These are phyloP conservation scores for Empis livida DNA, from an alignment of 2,888 invertebrate genomes.

Conservation along the genomic window DNA sequence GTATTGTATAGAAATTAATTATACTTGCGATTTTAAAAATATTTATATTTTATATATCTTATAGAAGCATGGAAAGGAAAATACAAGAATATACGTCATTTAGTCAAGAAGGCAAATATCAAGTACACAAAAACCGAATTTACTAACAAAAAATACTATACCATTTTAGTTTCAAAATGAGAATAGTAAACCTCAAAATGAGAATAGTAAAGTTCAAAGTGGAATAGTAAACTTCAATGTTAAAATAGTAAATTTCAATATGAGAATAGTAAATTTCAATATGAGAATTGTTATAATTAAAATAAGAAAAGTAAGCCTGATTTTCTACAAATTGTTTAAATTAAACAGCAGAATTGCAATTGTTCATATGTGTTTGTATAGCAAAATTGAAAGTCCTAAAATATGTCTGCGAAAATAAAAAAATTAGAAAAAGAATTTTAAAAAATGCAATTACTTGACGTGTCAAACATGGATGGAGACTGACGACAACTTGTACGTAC, in stretches of 20 bases:
- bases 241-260: too few species aligned
- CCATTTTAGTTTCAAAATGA: neutral
- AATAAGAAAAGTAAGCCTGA: neutral
- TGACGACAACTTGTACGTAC: neutral
- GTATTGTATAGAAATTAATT: too few species aligned
- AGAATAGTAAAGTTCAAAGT: neutral
- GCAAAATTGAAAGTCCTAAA: neutral
- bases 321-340: neutral
- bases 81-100: too few species aligned
- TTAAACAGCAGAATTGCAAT: too few species aligned
- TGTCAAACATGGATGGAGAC: neutral
- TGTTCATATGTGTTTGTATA: neutral
- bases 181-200: neutral
- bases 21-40: too few species aligned
- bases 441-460: neutral
- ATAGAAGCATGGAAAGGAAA: too few species aligned
- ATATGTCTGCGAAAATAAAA: neutral
- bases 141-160: too few species aligned
- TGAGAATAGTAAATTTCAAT: too few species aligned
- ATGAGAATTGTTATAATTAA: neutral
- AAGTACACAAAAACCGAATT: too few species aligned
- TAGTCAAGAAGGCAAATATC: too few species aligned
- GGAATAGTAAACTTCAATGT: neutral
- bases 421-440: neutral
- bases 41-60: too few species aligned